Base-by-base conservation (phyloP, 2,797 vertebrate genomes). In the Pagetopsis macropterus region DNA sequence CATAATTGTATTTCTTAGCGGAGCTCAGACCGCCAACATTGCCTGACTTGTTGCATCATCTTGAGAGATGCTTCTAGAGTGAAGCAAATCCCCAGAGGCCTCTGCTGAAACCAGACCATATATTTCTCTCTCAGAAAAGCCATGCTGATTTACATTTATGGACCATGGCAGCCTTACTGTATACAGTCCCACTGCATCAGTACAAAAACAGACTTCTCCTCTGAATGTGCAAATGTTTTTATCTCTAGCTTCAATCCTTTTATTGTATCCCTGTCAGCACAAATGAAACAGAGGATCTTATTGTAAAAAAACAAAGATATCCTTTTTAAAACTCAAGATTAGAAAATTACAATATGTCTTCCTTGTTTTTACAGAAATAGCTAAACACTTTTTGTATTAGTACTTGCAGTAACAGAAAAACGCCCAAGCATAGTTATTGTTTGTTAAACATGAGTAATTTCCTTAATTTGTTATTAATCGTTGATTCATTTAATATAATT, bases 111-210 rank as follows among this genome's bases (percentile, higher is more conserved):
- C 75, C 63, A 84, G 76, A 80, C 59, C 65, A 45, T 88, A 83
- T 84, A 83, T 88, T 90, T 84, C 84, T 77, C 75, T 82, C 82
- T 88, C 72, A 86, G 84, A 88, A 87, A 90, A 87, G 77, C 66
- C 73, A 51, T 61, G 81, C 80, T 90, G 89, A 93, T 92, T 92
- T 91, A 91, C 78, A 73, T 93, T 92, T 90, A 93, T 90, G 84
- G 90, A 84, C 76, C 85, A 79, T 89, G 82, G 85, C 87, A 86
- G 84, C 78, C 74, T 54, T 78, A 87, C 76, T 73, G 79, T 74
- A 87, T 84, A 90, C 81, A 83, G 82, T 86, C 90, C 89, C 92
- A 79, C 66, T 72, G 89, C 88, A 89, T 90, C 88, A 85, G 81
- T 92, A 89, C 91, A 92, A 82, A 75, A 82, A 77, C 60, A 79